Evolutionary conservation across 1,140 invertebrate genomes (phyloP), one percentile per base, ranked within the genome.

Genomic region (Pseudomyrmex cubaensis): DNA sequence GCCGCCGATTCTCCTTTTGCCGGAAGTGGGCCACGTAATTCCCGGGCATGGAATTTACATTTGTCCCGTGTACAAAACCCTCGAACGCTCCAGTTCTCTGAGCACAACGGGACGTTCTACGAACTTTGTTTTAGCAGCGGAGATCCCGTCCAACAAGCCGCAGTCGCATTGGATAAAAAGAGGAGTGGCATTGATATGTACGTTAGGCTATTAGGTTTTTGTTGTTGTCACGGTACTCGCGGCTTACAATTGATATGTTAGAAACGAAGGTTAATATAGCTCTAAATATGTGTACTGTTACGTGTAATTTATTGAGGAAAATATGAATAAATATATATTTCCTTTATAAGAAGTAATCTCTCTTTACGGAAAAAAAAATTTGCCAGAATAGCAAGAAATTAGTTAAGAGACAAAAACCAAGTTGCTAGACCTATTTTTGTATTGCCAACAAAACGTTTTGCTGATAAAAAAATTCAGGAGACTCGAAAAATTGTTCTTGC

Each of bases 61-160:
- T 76, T 97, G 96, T 91, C 97, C 97, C 0, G 95, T 97, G 10
- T 98, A 98, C 94, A 97, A 97, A 93, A 98, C 96, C 0, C 94
- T 95, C 85, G 94, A 94, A 82, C 94, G 97, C 67, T 95, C 95
- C 57, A 95, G 97, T 74, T 95, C 95, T n/a, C 89, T 98, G 76
- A 96, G 97, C 74, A 97, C 97, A n/a, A 96, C 97, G n/a, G 95
- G 97, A 25, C 96, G 97, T 92, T 97, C 97, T 1, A 97, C 97
- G 5, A 98, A 98, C 93, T 98, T 97, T 92, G 96, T 98, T 15
- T 92, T 97, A 77, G 95, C 96, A 13, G 95, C 97, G 66, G 95
- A 96, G 82, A 93, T 98, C 44, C 95, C 96, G 1, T 96, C 95
- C 2, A 91, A 95, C 20, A 94, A 96, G 86, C 93, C 95, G 0